Evolutionary conservation across 2,888 invertebrate species (phyloP).

Genomic region (Tuta absoluta): DNA sequence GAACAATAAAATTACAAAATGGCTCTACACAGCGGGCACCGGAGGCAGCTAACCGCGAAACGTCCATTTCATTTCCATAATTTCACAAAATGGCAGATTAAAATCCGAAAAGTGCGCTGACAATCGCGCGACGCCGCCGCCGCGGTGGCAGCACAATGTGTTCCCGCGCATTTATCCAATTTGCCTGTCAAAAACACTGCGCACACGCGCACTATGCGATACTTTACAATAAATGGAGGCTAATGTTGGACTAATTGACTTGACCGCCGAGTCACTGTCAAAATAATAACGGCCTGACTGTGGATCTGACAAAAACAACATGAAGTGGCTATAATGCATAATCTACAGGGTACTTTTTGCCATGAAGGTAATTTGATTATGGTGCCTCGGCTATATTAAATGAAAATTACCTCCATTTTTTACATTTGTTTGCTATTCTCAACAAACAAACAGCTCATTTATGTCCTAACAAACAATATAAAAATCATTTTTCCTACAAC

Average conservation of each 20-base stretch:
- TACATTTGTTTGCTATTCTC: too few relatives aligned
- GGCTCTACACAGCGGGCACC: conserved; percentile 49
- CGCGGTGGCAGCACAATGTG: conserved; percentile 68
- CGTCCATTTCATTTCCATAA: conserved; percentile 77
- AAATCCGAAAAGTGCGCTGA: conserved; percentile 72
- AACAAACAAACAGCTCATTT: neutral
- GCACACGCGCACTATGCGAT: conserved; percentile 46
- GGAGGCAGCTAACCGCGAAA: conserved; percentile 75
- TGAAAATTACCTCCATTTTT: too few relatives aligned
- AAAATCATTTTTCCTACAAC: conserved; percentile 12
- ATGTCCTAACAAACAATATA: conserved; percentile 16
- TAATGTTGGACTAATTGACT: conserved; percentile 19
- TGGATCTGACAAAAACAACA: too few relatives aligned
- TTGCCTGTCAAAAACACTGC: conserved; percentile 74
- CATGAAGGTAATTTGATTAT: too few relatives aligned
- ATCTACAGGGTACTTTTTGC: too few relatives aligned
- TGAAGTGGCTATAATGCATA: too few relatives aligned
- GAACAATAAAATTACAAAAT: conserved; percentile 65
- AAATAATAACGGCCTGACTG: conserved; percentile 9
- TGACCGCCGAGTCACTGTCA: conserved; percentile 1
- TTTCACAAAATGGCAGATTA: conserved; percentile 76
- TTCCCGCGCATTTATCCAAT: conserved; percentile 74
- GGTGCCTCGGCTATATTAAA: too few relatives aligned
- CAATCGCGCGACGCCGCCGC: conserved; percentile 54
- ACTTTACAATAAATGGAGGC: conserved; percentile 24